Evolutionary conservation across 1,140 invertebrate genomes (phyloP), one percentile per base, ranked within the genome.

Genomic region (Micrasema minimum): DNA sequence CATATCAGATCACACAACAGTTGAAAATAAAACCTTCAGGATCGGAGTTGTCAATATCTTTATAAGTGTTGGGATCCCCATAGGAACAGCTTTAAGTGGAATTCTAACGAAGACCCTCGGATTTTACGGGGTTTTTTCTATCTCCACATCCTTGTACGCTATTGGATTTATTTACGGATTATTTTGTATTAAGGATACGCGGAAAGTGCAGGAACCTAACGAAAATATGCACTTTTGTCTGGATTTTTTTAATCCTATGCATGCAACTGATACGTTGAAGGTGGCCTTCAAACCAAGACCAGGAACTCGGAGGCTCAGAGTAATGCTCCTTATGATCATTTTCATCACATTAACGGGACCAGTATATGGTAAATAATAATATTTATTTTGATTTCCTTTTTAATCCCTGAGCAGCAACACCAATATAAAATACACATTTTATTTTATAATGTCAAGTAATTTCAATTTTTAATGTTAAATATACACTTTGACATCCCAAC

Each of bases 41-140:
- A 81, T 88, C 2, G 87, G 85, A 12, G 75, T 88, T 5, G 85
- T 84, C 0, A 87, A 88, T 76, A 82, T 87, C 45, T 85, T 86
- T 35, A 77, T 87, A 62, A 85, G 81, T 4, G 77, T 81, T 22
- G 83, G 84, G 6, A 78, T 83, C 14, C 83, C 82, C 2, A 78
- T 85, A 4, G 84, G 83, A 4, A 82, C 80, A 23, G 79, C 82
- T 0, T 65, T 83, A 11, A 84, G 83, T 78, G 83, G 84, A 31
- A 80, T 85, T 48, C 76, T 85, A 9, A 72, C 83, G 2, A 82
- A 81, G 35, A 37, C 79, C 41, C 79, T 78, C 72, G 83, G 84
- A 0, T 85, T 83, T 68, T 85, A 85, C 69, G 83, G 84, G 31
- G 77, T 85, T n/a, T 85, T 85, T 66, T 41, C 70, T 5, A 75